Base-by-base conservation (phyloP, 2,113 vertebrate genomes). In the Nymphicus hollandicus region DNA sequence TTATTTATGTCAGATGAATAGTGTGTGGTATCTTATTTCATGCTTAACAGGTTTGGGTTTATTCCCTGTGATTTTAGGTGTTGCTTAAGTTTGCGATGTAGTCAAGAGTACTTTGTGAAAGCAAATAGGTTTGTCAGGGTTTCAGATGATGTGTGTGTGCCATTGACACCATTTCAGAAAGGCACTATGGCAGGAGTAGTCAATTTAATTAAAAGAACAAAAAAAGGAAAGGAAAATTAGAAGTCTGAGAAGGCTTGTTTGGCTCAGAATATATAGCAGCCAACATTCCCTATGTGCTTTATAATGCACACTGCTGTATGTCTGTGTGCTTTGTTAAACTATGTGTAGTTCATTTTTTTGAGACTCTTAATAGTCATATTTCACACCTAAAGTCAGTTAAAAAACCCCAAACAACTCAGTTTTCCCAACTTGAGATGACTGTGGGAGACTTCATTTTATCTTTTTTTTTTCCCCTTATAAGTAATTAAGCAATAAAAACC, bases 401-500 rank as follows among this genome's bases (percentile, higher is more conserved):
- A 88, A 66, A 81, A 63, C 4, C 4, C 6, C 72, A 64, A 86
- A 49, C 24, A 64, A 23, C 70, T 86, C 35, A 63, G 25, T 11
- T 86, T 81, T 78, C 46, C 22, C 24, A 29, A 15, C 29, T 70
- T 69, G 4, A 52, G 39, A 31, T 70, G 35, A 44, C 80, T 95
- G 55, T 93, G 78, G 92, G 93, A 95, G 96, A 60, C 41, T 78
- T 86, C 17, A 68, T 81, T 93, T 82, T 91, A 68, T 81, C 92
- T 82, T 91, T 77, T 91, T 91, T 77, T 1, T 1, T 4, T 7
- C 10, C 55, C 13, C 44, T 24, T 27, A 68, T 85, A 96, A 94
- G 90, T 94, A 95, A 94, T 97, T 94, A 94, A 89, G 53, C 66
- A 91, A 71, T 95, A 94, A 97, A 97, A 97, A 95, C 60, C 55